phyloP scores from a whole-genome alignment of 2,888 invertebrate genomes.

The Machimus rusticus region DNA sequence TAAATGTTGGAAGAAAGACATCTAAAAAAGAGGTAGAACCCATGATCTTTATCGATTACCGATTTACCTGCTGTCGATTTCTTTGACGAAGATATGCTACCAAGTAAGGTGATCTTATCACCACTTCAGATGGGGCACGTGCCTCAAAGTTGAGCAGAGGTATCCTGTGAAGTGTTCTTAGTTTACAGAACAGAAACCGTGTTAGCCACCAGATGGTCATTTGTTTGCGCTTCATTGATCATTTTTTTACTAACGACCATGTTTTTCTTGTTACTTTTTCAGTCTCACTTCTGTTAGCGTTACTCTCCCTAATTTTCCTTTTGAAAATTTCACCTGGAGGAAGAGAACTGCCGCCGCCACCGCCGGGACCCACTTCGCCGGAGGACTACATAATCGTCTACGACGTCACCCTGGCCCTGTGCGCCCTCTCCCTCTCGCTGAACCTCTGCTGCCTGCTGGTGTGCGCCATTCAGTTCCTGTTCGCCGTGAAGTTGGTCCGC shows the following conservation, averaged over 20 bases:
- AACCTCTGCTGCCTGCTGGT: slow-evolving; percentile 91
- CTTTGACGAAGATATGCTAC: neutral
- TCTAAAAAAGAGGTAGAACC: neutral
- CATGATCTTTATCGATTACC: neutral
- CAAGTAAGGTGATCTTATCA: neutral
- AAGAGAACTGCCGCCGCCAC: slow-evolving; percentile 61
- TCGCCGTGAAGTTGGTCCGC: slow-evolving; percentile 90
- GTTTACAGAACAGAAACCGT: neutral
- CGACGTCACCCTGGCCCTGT: slow-evolving; percentile 89
- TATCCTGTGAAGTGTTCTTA: neutral
- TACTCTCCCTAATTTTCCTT: slow-evolving; percentile 84
- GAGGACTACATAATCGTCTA: slow-evolving; percentile 89
- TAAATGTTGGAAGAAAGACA: neutral
- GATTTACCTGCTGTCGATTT: neutral
- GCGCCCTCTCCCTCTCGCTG: slow-evolving; percentile 85
- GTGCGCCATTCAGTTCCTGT: slow-evolving; percentile 93
- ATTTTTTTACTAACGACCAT: neutral
- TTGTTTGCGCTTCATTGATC: neutral
- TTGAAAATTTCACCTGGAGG: slow-evolving; percentile 78
- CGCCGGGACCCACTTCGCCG: slow-evolving; percentile 66
- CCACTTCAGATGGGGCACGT: slow-evolving; percentile 14
- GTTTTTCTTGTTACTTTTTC: slow-evolving; percentile 39
- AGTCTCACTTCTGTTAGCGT: slow-evolving; percentile 82
- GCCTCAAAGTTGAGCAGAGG: neutral
- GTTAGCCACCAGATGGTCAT: neutral